Evolutionary conservation across 2,113 vertebrate genomes (phyloP), one percentile per base, ranked within the genome.

Genomic region (Apaloderma vittatum): DNA sequence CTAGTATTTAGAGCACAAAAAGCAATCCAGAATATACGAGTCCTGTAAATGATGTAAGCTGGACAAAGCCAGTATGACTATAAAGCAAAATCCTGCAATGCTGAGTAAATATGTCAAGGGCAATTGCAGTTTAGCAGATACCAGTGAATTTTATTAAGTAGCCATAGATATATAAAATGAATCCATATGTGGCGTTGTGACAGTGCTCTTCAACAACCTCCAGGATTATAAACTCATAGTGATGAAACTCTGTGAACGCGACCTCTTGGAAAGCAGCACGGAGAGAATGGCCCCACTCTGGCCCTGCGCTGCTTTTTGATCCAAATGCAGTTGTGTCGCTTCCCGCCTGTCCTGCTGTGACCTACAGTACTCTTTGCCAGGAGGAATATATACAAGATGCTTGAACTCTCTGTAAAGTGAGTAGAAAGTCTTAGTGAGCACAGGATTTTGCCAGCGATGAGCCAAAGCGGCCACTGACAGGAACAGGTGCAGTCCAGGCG

Each of bases 341-440:
- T 88, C 4, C 0, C 43, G 19, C 22, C 46, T 46, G 32, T 51
- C 51, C 51, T 61, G 19, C 30, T 3, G 0, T 46, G 18, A 1
- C 3, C 77, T 73, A 5, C 16, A 23, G 3, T 40, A 13, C 7
- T 43, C 29, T 40, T n/a, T 49, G 43, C 16, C 62, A 34, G 82
- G 40, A 80, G 27, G 40, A 77, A 21, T 29, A 43, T 30, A 6
- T 30, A 36, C 0, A 0, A 59, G 30, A 15, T 81, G 16, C 52
- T 78, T 74, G 30, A 84, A 51, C 3, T 30, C 21, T 37, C 0
- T 51, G 30, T 68, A 27, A 65, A 91, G 18, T 18, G 23, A 83
- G 40, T 79, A 72, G 68, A 29, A 66, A 63, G 55, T 54, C 66
- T 88, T 46, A 9, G 27, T 51, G 49, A 77, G 79, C 8, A 34